phyloP scores from a whole-genome alignment of 2,888 invertebrate genomes.

The Rotaria macrura region DNA sequence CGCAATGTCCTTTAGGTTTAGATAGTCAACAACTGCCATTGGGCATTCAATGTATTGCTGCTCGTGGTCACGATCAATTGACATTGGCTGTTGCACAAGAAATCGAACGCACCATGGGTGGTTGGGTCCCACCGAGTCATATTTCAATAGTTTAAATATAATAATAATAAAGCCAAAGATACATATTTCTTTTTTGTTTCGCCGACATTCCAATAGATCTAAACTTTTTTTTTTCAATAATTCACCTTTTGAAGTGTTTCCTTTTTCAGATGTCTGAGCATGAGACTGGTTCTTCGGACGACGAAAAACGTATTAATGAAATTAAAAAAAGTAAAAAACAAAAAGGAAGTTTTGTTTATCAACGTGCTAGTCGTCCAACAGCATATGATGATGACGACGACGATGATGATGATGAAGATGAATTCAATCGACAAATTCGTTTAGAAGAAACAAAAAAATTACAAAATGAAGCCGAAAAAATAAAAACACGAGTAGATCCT shows the following conservation, averaged over 20 bases:
- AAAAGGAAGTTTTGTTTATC: background rate
- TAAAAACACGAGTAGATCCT: constrained; percentile 40
- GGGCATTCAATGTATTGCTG: constrained; percentile 68
- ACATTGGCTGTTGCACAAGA: constrained; percentile 69
- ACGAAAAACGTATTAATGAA: background rate
- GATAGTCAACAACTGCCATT: constrained; percentile 63
- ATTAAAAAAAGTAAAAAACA: background rate
- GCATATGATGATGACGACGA: background rate
- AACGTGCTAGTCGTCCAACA: background rate
- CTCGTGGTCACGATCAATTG: constrained; percentile 65
- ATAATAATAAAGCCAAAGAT: too few species aligned
- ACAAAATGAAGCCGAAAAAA: constrained; percentile 7
- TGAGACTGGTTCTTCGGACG: background rate
- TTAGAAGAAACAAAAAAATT: constrained; percentile 27
- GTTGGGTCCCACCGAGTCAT: constrained; percentile 57
- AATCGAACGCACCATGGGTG: constrained; percentile 68
- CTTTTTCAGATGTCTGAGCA: background rate
- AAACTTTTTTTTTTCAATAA: background rate
- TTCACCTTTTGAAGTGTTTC: background rate
- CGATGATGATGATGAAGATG: constrained; percentile 25
- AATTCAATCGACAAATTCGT: constrained; percentile 26
- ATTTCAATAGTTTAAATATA: too few species aligned
- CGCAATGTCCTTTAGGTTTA: constrained; percentile 69
- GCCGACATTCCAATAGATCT: too few species aligned
- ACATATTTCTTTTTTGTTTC: too few species aligned